Evolutionary conservation across 2,797 vertebrate species (phyloP), one percentile per base, ranked within the genome.

Genomic region (Erethizon dorsatum): DNA sequence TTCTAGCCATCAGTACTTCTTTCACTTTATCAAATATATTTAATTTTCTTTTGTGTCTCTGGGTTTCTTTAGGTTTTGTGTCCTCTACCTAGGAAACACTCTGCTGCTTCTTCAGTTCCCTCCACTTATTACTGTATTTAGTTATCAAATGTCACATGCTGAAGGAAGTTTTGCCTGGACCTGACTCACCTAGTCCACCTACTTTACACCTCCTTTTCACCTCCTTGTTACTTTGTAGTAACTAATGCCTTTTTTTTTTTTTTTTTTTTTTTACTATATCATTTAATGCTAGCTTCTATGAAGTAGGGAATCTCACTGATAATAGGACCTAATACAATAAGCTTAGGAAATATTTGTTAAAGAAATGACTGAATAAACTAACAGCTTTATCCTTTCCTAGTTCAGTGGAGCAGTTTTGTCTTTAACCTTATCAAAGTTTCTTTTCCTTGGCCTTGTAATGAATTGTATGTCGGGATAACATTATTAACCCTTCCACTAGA

Each of bases 281-380:
- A 67, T 89, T 90, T 80, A 80, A 37, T 86, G 52, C 90, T 92
- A 86, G 37, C 41, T 17, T 92, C 78, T 84, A 63, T n/a, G n/a
- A 67, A 67, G 33, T n/a, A n/a, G 56, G 31, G 12, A 54, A 57
- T 63, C 59, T 45, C 20, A 22, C 67, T 91, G 73, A 57, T 57
- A 45, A 52, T n/a, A 63, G 22, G 75, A n/a, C 57, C 57, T 50
- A 13, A 57, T 71, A 61, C 33, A 85, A 73, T 65, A 10, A 67
- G 33, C 31, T 86, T 41, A 95, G 57, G 37, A 79, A 89, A 78
- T 75, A 47, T 18, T 91, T 95, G 45, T 83, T 83, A 45, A 93
- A 93, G 65, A 88, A 86, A 54, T 65, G 79, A 71, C 10, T 54
- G 17, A 67, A 26, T 61, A 93, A 87, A 45, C 56, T 45, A 83